Conservation (phyloP, 1,140 invertebrate species). For the Limonius californicus region DNA sequence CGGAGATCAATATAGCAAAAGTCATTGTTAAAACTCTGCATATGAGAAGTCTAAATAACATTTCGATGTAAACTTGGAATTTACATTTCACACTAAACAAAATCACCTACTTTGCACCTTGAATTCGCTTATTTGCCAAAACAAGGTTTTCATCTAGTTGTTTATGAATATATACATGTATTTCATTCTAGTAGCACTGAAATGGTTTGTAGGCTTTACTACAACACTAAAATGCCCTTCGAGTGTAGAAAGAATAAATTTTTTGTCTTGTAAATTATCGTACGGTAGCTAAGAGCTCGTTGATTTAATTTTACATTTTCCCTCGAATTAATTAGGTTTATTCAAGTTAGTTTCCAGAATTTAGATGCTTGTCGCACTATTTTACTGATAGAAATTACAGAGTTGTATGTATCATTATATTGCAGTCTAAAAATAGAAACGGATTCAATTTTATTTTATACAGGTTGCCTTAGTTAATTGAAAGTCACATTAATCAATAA, state of each 20-base stretch:
- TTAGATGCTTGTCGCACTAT: constrained; percentile 1
- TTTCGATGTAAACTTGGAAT: constrained; percentile 6
- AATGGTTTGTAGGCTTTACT: background rate
- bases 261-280: constrained; percentile 8
- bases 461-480: too few relatives aligned
- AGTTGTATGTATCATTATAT: background rate
- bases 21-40: background rate
- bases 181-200: constrained; percentile 5
- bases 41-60: constrained; percentile 1
- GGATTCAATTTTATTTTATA: too few relatives aligned
- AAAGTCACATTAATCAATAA: too few relatives aligned
- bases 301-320: background rate
- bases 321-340: background rate
- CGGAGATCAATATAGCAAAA: constrained; percentile 13
- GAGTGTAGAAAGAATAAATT: background rate
- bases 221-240: background rate
- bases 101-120: constrained; percentile 9
- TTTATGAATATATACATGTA: constrained; percentile 6
- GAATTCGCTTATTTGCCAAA: constrained; percentile 8
- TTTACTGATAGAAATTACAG: background rate
- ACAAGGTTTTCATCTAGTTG: constrained; percentile 4
- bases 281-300: background rate
- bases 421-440: constrained; percentile 10
- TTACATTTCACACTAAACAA: constrained; percentile 5
- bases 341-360: constrained; percentile 10